Evolutionary conservation across 2,888 invertebrate genomes (phyloP).

Genomic region (Ferrisia virgata): DNA sequence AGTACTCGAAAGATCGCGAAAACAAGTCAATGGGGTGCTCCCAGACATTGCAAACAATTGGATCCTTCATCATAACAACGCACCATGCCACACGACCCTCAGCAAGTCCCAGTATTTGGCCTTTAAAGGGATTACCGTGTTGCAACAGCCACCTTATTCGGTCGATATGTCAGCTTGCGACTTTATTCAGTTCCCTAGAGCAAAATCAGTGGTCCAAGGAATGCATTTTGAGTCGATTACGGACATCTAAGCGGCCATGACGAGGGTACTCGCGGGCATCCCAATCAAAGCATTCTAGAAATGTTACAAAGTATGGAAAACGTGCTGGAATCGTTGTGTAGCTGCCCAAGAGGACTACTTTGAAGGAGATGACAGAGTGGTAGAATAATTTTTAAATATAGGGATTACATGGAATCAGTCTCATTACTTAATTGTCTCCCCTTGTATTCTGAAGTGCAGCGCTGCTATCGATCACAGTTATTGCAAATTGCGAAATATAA

Average conservation of each 20-base stretch:
- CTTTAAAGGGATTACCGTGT: constrained; percentile 40
- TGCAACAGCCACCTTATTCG: constrained; percentile 44
- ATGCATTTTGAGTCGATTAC: constrained; percentile 44
- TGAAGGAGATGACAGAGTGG: not conserved
- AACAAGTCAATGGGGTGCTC: not conserved
- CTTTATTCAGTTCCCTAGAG: constrained; percentile 42
- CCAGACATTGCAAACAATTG: constrained; percentile 38
- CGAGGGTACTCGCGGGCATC: constrained; percentile 24
- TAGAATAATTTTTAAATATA: not conserved
- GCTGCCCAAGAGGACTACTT: constrained; percentile 35
- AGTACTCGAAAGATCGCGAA: constrained; percentile 36
- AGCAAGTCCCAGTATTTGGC: constrained; percentile 46
- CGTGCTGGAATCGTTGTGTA: constrained; percentile 22
- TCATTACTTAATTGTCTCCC: too few species aligned
- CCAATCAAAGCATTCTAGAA: constrained; percentile 45
- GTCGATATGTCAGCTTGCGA: constrained; percentile 37
- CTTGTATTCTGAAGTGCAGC: too few species aligned
- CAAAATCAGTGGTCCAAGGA: constrained; percentile 43
- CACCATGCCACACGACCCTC: constrained; percentile 43
- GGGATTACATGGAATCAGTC: too few species aligned
- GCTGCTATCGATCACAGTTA: too few species aligned
- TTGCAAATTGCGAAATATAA: too few species aligned
- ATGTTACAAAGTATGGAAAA: constrained; percentile 34
- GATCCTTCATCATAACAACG: constrained; percentile 48
- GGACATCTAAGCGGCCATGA: constrained; percentile 46